These are phyloP conservation scores for Drosophila setifemur DNA, from an alignment of 1,140 invertebrate species.

Conservation along the genomic window DNA sequence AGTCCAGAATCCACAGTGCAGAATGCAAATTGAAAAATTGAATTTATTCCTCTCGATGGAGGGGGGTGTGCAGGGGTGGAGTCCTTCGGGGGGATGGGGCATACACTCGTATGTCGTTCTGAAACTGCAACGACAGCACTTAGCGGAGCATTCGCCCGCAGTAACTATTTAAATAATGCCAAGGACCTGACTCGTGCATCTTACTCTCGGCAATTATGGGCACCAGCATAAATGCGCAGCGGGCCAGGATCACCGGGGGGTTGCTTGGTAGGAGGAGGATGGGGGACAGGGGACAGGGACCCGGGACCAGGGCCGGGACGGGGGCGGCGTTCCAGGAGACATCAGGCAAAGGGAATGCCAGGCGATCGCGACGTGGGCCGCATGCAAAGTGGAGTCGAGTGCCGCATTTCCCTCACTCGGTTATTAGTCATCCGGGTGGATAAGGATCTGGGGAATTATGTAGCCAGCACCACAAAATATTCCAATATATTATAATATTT, in stretches of 20 bases:
- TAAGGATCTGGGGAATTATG: not conserved
- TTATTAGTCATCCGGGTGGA: constrained; percentile 8
- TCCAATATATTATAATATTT: too few relatives aligned
- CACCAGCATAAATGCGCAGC: constrained; percentile 72
- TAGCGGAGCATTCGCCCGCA: constrained; percentile 70
- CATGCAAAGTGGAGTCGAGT: constrained; percentile 49
- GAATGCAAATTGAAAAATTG: constrained; percentile 63
- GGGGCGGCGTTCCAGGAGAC: not conserved
- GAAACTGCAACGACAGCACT: constrained; percentile 51
- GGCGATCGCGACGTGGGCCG: constrained; percentile 45
- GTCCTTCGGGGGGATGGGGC: too few relatives aligned
- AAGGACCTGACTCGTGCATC: constrained; percentile 23
- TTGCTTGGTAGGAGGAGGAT: constrained; percentile 19
- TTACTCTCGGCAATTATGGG: constrained; percentile 40
- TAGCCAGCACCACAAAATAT: too few relatives aligned
- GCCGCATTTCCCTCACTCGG: not conserved
- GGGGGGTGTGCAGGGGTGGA: not conserved
- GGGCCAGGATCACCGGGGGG: constrained; percentile 42
- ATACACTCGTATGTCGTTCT: not conserved
- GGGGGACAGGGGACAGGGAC: not conserved
- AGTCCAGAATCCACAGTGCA: not conserved
- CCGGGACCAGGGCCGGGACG: not conserved
- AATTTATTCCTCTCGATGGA: not conserved
- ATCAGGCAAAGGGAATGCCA: constrained; percentile 34
- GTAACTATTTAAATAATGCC: constrained; percentile 75